Evolutionary conservation across 2,888 invertebrate species (phyloP), one percentile per base, ranked within the genome.

Genomic region (Drosophila paramelanica): DNA sequence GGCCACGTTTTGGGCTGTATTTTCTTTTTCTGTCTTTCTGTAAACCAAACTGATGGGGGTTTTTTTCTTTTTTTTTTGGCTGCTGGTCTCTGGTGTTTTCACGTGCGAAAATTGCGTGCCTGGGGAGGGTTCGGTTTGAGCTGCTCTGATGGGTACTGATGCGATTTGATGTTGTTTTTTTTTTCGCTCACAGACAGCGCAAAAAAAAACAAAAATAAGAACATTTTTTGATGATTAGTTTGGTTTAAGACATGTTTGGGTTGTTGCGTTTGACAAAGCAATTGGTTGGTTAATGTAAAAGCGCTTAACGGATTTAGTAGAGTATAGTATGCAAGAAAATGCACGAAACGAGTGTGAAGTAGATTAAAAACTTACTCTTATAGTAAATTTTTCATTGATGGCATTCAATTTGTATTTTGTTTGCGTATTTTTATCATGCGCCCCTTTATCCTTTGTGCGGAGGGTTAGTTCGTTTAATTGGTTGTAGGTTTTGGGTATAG

Each of bases 321-420:
- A 38, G 45, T 58, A 52, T 52, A 62, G n/a, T 46, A 75, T 79
- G 67, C 77, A 61, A 52, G 25, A 59, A 17, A 68, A 73, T 73
- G 73, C 65, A 73, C 31, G 53, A 65, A 74, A 50, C 47, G 45
- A 53, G 10, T 51, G 46, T 49, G 46, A 57, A 49, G 27, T 65
- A 50, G 51, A 42, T 62, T 62, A 41, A 47, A 73, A 75, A 78
- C 75, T 80, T 88, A 83, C 77, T 68, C 56, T 78, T 76, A 88
- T 81, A 61, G 85, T 71, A 68, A 73, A 81, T 59, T 79, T 88
- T 51, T 81, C 79, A 66, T 55, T 66, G 79, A 82, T 76, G 65
- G 52, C 76, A 73, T 81, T 82, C 71, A 77, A 58, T 66, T 77
- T 65, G 70, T 69, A 70, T 23, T 81, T 79, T 20, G 59, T 60